Evolutionary conservation across 1,140 invertebrate species (phyloP), one percentile per base, ranked within the genome.

Genomic region (Drosophila miranda): DNA sequence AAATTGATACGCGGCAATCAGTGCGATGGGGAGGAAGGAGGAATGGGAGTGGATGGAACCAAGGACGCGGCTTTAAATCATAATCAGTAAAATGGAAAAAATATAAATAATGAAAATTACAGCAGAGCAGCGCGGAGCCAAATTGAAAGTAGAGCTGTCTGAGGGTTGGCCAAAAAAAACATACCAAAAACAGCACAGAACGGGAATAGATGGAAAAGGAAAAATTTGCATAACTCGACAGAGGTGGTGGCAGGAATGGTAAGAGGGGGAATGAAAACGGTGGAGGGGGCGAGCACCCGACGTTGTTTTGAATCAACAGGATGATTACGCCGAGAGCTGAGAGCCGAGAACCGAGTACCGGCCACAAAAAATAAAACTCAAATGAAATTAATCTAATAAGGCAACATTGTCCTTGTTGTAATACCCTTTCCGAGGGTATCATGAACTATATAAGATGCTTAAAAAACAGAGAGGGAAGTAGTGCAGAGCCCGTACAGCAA

Each of bases 331-430:
- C 55, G 48, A 49, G 38, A 13, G 34, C 34, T 4, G 4, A 38
- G 11, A 4, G 11, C 9, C 34, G 34, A 38, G 30, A 11, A 41
- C 0, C 19, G 21, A 57, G 16, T 23, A 23, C 23, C 23, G 38
- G 26, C 34, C 43, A 41, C 34, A 13, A 23, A 60, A 30, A 41
- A 78, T 70, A 84, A 75, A 81, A 84, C 75, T 62, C 41, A 76
- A 89, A 87, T 86, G 78, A 89, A 89, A 89, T 89, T 89, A 89
- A 89, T 89, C 86, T 80, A 89, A 89, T 89, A 89, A 89, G 73
- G 86, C 86, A 82, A 70, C 71, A 78, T 58, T 72, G 75, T 34
- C 9, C 9, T 1, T 9, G 30, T 11, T 13, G 3, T 3, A 11
- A 34, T 38, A 38, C 34, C 34, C 34, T 38, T 38, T 13, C 34